Conservation (phyloP, 2,888 invertebrate species). For the Eremobia ochroleuca region DNA sequence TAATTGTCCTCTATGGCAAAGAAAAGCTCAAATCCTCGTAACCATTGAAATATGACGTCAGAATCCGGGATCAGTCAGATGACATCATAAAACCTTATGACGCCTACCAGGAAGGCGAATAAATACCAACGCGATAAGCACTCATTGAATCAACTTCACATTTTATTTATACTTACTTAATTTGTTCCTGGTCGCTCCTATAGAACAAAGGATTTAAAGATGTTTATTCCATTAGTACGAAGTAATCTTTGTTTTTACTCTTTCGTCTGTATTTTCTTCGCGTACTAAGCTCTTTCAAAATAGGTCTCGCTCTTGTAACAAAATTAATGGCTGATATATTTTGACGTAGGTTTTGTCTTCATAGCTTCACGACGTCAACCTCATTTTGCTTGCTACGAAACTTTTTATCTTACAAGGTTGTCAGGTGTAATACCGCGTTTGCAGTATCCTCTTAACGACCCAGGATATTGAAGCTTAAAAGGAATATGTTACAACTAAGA, state of each 20-base stretch:
- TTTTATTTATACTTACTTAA: conserved; percentile 17
- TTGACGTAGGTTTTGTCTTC: conserved; percentile 18
- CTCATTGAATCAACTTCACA: conserved; percentile 28
- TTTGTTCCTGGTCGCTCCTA: conserved; percentile 33
- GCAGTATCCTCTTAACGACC: conserved; percentile 33
- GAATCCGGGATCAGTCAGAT: conserved; percentile 34
- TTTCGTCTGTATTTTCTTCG: conserved; percentile 8
- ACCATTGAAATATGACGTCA: conserved; percentile 32
- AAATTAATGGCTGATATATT: conserved; percentile 6
- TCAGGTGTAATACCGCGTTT: conserved; percentile 20
- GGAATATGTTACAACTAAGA: conserved; percentile 14
- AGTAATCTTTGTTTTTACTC: conserved; percentile 6
- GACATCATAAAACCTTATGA: conserved; percentile 46
- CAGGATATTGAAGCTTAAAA: conserved; percentile 32
- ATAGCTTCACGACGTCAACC: conserved; percentile 23
- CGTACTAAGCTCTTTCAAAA: neutral
- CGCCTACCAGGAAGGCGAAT: conserved; percentile 48
- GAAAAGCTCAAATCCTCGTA: neutral
- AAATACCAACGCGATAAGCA: conserved; percentile 44
- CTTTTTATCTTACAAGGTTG: conserved; percentile 54
- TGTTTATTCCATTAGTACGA: neutral
- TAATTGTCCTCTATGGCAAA: neutral
- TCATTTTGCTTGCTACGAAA: conserved; percentile 38
- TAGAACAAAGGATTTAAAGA: conserved; percentile 17
- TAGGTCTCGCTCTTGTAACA: neutral